Evolutionary conservation across 2,888 invertebrate genomes (phyloP), one percentile per base, ranked within the genome.

Genomic region (Caenorhabditis becei): DNA sequence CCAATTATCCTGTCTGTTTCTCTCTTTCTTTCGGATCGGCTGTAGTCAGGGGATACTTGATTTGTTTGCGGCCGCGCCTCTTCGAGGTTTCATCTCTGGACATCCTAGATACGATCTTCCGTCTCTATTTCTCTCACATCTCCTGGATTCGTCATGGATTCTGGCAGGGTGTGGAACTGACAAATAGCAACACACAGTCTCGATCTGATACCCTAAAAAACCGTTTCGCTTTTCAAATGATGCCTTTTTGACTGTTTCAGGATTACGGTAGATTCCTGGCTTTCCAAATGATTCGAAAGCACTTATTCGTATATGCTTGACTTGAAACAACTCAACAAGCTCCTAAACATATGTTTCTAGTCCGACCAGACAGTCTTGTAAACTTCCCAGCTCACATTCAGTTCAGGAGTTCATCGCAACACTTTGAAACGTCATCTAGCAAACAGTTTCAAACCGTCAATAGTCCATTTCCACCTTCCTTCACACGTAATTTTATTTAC

Each of bases 401-500:
- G n/a, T n/a, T n/a, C n/a, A n/a, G n/a, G n/a, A n/a, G n/a, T n/a
- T n/a, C n/a, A n/a, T n/a, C n/a, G n/a, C n/a, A n/a, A n/a, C n/a
- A n/a, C n/a, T n/a, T n/a, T n/a, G n/a, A n/a, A n/a, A n/a, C n/a
- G 32, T 49, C 24, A 14, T 35, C 10, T 5, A 8, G n/a, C 5
- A 32, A 56, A 56, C n/a, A 1, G 47, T 47, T 47, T 47, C 47
- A 47, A 18, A 47, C 47, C 47, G 47, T 18, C 47, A 18, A 3
- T 11, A 47, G 18, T 47, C 20, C 47, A 47, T 47, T 47, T 41
- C 16, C 47, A 10, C 44, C 35, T 54, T 47, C 44, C 23, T 44
- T 41, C 62, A 37, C 62, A 37, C 35, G 54, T 56, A 65, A 58
- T 58, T 65, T 75, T 75, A 75, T 75, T 75, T 75, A 75, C 75